phyloP scores from a whole-genome alignment of 2,113 vertebrate species.

The Diadophis punctatus region DNA sequence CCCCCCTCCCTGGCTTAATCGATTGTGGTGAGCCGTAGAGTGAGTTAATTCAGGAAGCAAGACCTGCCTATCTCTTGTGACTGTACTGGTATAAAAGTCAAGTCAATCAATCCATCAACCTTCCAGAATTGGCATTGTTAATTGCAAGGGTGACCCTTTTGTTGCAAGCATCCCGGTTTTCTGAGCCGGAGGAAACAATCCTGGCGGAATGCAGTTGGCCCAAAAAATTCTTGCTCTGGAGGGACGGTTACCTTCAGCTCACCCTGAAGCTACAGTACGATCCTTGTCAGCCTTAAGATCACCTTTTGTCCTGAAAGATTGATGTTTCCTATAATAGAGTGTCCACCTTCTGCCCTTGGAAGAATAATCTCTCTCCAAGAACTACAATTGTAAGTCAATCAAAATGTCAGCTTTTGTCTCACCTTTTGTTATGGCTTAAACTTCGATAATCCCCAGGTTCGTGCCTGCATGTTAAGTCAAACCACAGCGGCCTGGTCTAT shows the following conservation, averaged over 20 bases:
- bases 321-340: constrained; percentile 32
- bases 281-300: background rate
- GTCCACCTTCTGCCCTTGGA: constrained; percentile 50
- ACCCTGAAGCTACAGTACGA: background rate
- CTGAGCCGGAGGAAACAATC: background rate
- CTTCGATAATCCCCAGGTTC: constrained; percentile 52
- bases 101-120: background rate
- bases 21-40: background rate
- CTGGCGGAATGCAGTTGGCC: background rate
- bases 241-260: background rate
- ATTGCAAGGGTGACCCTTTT: background rate
- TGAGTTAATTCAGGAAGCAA: background rate
- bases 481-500: constrained; percentile 14
- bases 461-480: constrained; percentile 45
- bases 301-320: constrained; percentile 30
- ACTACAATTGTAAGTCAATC: constrained; percentile 59
- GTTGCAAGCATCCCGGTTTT: background rate
- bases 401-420: constrained; percentile 58
- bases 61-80: background rate
- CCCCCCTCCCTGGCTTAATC: background rate
- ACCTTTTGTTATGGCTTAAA: constrained; percentile 65
- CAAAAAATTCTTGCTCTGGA: background rate
- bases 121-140: background rate
- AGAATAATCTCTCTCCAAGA: constrained; percentile 59
- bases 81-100: background rate